A percentile compares a stretch with the other conserved stretches of the same genome.
Evolutionary conservation across 1,140 invertebrate species (phyloP).

Genomic region (Pachypsylla venusta): DNA sequence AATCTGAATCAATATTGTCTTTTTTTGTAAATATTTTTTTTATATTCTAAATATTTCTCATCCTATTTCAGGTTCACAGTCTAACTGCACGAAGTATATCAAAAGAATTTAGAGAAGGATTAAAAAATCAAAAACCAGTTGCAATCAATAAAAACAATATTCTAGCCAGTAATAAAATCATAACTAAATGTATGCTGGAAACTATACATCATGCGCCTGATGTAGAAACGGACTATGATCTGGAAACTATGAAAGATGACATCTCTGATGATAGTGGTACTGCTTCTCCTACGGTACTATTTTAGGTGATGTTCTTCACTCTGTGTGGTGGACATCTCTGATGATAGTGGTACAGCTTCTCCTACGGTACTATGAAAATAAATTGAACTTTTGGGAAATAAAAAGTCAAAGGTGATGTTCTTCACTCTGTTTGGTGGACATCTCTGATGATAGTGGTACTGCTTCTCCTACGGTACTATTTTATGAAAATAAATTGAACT

Average conservation of each 20-base stretch:
- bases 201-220: no score
- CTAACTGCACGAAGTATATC: constrained; percentile 64
- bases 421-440: no score
- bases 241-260: no score
- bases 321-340: constrained; percentile 18
- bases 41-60: no score
- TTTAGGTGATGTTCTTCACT: no score
- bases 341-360: constrained; percentile 18
- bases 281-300: constrained; percentile 14
- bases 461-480: constrained; percentile 13
- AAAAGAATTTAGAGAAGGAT: constrained; percentile 52
- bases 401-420: no score
- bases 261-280: constrained; percentile 19
- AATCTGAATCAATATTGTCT: no score
- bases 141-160: neutral
- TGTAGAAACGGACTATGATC: no score
- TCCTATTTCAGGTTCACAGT: constrained; percentile 65
- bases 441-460: constrained; percentile 20
- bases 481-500: neutral
- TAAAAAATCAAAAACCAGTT: constrained; percentile 29
- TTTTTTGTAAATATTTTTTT: no score
- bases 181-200: no score
- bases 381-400: constrained; percentile 2
- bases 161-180: neutral
- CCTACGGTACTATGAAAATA: constrained; percentile 11